Evolutionary conservation across 1,140 invertebrate species (phyloP), one percentile per base, ranked within the genome.

Genomic region (Hypothenemus hampei): DNA sequence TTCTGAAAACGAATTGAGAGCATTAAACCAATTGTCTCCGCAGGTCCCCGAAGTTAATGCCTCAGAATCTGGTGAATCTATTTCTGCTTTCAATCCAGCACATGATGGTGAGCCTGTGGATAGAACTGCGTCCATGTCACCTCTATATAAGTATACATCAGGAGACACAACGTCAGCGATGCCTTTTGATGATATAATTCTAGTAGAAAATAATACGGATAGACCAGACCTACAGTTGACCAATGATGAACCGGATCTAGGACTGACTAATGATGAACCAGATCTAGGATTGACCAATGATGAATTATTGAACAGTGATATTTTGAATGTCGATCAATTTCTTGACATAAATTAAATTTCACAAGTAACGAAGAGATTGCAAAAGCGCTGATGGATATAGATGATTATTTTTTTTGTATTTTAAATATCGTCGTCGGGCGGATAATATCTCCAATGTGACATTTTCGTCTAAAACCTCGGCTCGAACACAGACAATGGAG

Each of bases 171-270:
- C 35, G 15, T 16, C 35, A 8, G 35, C 35, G 11, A 11, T 37
- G 35, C 35, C 35, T 15, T 37, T 37, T 0, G 35, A 37, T 37
- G 35, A 37, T 16, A 37, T 37, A n/a, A 37, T 37, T 37, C 26
- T 11, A 13, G 8, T 31, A 1, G 26, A 8, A 2, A 31, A 31
- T 31, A 31, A 31, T 13, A 8, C 26, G 3, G 13, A 11, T 8
- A 13, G 13, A 11, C 2, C 26, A 11, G 26, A 31, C 26, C 13
- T 31, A 31, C 8, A 13, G 3, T 31, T 31, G 3, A 31, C 13
- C 1, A 31, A 31, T 31, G 26, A 31, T 31, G 26, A 31, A 31
- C 2, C 26, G 10, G 26, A 31, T 13, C 13, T 31, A 31, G 26
- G 26, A 3, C 13, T 31, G 3, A 31, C 13, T 1, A 31, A 31